phyloP scores from a whole-genome alignment of 2,797 vertebrate species.

The Tenualosa thibaudeaui region DNA sequence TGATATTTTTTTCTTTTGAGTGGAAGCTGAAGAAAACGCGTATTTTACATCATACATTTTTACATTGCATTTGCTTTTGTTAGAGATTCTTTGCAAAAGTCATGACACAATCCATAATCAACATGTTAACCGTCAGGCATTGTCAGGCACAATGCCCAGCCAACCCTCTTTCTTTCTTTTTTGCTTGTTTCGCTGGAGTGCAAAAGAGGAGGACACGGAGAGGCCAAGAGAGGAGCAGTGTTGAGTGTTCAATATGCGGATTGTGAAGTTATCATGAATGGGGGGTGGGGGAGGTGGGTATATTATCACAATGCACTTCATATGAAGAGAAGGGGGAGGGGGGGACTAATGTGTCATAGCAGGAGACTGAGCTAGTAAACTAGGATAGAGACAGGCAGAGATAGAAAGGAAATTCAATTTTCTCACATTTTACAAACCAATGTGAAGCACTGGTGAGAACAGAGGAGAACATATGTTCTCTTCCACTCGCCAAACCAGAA shows the following conservation, averaged over 20 bases:
- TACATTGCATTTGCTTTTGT: neutral
- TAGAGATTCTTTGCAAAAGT: conserved; percentile 33
- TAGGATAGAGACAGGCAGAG: neutral
- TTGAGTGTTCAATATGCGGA: neutral
- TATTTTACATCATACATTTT: neutral
- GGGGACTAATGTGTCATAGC: neutral
- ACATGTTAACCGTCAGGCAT: conserved; percentile 66
- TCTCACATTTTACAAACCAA: conserved; percentile 11
- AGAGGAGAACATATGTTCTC: neutral
- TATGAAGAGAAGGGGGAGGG: neutral
- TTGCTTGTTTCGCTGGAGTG: conserved; percentile 25
- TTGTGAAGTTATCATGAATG: neutral
- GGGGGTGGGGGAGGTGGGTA: neutral
- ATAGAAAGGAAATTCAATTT: neutral
- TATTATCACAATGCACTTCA: conserved; percentile 22
- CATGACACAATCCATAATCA: conserved; percentile 57
- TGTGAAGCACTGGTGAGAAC: neutral
- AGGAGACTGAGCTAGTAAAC: neutral
- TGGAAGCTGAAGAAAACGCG: neutral
- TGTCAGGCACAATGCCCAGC: conserved; percentile 74
- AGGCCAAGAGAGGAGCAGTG: neutral
- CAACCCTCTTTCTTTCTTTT: conserved; percentile 80
- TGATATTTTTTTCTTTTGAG: neutral
- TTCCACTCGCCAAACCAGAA: neutral
- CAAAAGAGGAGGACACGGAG: neutral